These are phyloP conservation scores for Turritopsis dohrnii DNA, from an alignment of 30 jellyfish, hydroid and myxozoan species.

Conservation along the genomic window DNA sequence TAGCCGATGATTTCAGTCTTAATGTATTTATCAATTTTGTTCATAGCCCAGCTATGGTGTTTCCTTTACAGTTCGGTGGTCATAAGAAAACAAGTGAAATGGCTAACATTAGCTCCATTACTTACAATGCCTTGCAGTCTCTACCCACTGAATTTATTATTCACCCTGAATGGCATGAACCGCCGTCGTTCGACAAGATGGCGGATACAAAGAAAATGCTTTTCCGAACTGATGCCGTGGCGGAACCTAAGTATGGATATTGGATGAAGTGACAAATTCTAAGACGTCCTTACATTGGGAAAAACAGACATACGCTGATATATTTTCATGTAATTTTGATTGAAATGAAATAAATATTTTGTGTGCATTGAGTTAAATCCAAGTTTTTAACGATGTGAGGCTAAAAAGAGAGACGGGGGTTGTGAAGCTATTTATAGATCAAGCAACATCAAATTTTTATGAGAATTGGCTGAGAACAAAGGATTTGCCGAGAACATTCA, in stretches of 20 bases:
- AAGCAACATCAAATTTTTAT: too few relatives aligned
- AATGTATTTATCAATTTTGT: background rate
- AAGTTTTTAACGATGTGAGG: too few relatives aligned
- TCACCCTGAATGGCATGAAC: slow-evolving; percentile 10
- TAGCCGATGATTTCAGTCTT: too few relatives aligned
- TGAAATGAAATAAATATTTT: too few relatives aligned
- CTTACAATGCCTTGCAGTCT: background rate
- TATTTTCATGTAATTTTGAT: too few relatives aligned
- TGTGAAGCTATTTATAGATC: too few relatives aligned
- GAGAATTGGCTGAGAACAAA: too few relatives aligned
- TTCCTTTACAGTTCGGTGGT: background rate
- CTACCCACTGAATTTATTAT: slow-evolving; percentile 2
- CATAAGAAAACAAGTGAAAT: background rate
- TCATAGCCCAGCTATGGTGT: background rate
- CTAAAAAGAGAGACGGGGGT: too few relatives aligned
- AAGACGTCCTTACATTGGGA: too few relatives aligned
- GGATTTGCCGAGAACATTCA: too few relatives aligned
- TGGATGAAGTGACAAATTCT: background rate
- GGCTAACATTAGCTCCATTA: background rate
- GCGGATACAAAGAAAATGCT: background rate
- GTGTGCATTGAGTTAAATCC: too few relatives aligned
- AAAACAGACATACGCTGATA: too few relatives aligned
- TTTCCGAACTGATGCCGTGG: background rate
- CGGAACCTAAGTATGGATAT: background rate
- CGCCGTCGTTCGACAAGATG: background rate